Conservation (phyloP, 2,888 invertebrate genomes). For the Yponomeuta plumbellus region DNA sequence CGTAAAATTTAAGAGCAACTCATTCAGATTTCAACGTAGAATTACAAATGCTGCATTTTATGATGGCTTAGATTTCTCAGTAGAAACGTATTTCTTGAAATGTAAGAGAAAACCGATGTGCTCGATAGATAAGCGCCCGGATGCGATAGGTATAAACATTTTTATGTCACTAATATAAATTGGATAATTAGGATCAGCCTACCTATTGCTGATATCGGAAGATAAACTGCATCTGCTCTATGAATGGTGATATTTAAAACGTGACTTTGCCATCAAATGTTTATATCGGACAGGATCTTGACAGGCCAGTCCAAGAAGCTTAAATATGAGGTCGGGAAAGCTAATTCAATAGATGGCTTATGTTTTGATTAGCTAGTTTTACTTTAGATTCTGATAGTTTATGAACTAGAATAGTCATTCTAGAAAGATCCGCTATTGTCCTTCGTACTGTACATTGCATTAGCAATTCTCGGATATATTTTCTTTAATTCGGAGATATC, state of each 20-base stretch:
- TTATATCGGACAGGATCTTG: background rate
- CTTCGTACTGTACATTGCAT: too few species aligned
- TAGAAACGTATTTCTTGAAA: background rate
- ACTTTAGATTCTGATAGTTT: too few species aligned
- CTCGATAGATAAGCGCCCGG: slow-evolving; percentile 4
- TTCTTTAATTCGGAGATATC: too few species aligned
- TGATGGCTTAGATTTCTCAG: background rate
- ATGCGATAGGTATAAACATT: background rate
- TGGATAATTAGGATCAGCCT: background rate
- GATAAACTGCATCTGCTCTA: background rate
- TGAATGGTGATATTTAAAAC: background rate
- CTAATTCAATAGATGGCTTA: too few species aligned
- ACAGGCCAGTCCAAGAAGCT: background rate
- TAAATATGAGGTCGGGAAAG: background rate
- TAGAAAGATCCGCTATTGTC: too few species aligned
- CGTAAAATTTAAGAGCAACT: background rate
- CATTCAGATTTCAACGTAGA: background rate
- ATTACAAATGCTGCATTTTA: background rate
- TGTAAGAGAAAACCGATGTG: slow-evolving; percentile 3
- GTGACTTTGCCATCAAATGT: background rate
- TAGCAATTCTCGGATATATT: too few species aligned
- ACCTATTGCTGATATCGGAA: background rate
- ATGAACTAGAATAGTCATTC: too few species aligned
- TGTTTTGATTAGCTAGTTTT: too few species aligned
- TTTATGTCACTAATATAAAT: slow-evolving; percentile 11